Evolutionary conservation across 1,140 invertebrate species (phyloP).

Genomic region (Drosophila pseudoananassae): DNA sequence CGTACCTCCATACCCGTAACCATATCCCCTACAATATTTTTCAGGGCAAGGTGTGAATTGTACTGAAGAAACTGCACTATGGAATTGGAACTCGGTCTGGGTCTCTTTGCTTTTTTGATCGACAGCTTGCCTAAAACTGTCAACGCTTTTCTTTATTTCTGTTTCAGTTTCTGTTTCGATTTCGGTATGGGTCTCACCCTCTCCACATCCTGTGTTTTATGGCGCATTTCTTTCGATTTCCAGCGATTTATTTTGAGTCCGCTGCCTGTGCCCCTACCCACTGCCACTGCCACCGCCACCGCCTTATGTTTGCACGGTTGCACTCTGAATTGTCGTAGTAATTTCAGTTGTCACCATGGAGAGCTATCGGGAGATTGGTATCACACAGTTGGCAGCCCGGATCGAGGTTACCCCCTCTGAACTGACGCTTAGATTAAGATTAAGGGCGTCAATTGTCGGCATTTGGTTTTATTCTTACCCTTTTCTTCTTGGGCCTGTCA

Average conservation of each 20-base stretch:
- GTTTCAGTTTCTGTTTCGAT: slow-evolving; percentile 26
- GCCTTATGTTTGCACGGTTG: slow-evolving; percentile 67
- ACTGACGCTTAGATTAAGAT: slow-evolving; percentile 76
- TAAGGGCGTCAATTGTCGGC: slow-evolving; percentile 53
- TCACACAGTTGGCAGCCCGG: slow-evolving; percentile 39
- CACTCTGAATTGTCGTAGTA: slow-evolving; percentile 38
- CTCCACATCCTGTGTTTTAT: slow-evolving; percentile 58
- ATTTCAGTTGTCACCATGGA: slow-evolving; percentile 44
- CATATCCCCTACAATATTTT: slow-evolving; percentile 4
- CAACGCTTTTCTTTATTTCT: slow-evolving; percentile 67
- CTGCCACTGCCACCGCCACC: slow-evolving; percentile 7
- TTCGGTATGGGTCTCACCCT: slow-evolving; percentile 10
- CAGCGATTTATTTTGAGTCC: slow-evolving; percentile 74
- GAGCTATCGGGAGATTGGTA: slow-evolving; percentile 47
- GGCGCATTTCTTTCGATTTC: slow-evolving; percentile 68
- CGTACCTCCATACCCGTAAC: slow-evolving; percentile 19
- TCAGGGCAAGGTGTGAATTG: slow-evolving; percentile 67
- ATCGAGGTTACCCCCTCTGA: slow-evolving; percentile 30
- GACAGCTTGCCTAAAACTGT: slow-evolving; percentile 82
- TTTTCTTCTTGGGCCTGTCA: slow-evolving; percentile 31
- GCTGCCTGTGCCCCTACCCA: slow-evolving; percentile 13
- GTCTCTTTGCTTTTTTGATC: slow-evolving; percentile 61
- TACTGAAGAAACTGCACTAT: slow-evolving; percentile 21
- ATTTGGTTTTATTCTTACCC: slow-evolving; percentile 10
- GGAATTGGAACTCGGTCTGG: slow-evolving; percentile 47